These are phyloP conservation scores for Pocota personata DNA, from an alignment of 2,888 invertebrate genomes.

Conservation along the genomic window DNA sequence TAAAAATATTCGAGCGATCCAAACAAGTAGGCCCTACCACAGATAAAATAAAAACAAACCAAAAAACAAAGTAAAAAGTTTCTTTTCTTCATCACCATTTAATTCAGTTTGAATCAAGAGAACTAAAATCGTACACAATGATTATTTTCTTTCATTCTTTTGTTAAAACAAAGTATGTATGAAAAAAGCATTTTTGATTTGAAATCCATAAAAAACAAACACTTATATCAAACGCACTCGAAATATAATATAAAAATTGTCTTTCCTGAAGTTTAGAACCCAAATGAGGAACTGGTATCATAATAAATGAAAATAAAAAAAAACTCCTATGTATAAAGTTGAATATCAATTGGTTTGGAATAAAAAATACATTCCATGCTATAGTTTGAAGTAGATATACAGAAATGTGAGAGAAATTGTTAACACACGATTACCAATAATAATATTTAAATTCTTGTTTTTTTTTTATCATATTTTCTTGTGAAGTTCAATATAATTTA, in stretches of 20 bases:
- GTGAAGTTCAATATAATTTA: conserved; percentile 54
- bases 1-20: not conserved
- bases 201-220: not conserved
- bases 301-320: conserved; percentile 20
- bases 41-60: conserved; percentile 8
- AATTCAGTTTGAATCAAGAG: conserved; percentile 45
- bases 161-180: conserved; percentile 3
- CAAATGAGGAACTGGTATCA: conserved; percentile 35
- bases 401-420: conserved; percentile 14
- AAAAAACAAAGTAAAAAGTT: conserved; percentile 9
- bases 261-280: conserved; percentile 1
- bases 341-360: conserved; percentile 26
- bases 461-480: conserved; percentile 17
- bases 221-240: not conserved
- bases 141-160: conserved; percentile 5
- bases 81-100: conserved; percentile 32
- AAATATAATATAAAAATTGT: not conserved
- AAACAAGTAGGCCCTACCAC: not conserved
- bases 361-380: conserved; percentile 14
- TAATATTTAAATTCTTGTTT: conserved; percentile 32
- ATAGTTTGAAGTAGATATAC: conserved; percentile 6
- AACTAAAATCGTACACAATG: conserved; percentile 10
- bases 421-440: conserved; percentile 30
- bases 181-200: not conserved
- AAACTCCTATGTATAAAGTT: not conserved